phyloP scores from a whole-genome alignment of 2,888 invertebrate genomes.

The Zele albiditarsus region DNA sequence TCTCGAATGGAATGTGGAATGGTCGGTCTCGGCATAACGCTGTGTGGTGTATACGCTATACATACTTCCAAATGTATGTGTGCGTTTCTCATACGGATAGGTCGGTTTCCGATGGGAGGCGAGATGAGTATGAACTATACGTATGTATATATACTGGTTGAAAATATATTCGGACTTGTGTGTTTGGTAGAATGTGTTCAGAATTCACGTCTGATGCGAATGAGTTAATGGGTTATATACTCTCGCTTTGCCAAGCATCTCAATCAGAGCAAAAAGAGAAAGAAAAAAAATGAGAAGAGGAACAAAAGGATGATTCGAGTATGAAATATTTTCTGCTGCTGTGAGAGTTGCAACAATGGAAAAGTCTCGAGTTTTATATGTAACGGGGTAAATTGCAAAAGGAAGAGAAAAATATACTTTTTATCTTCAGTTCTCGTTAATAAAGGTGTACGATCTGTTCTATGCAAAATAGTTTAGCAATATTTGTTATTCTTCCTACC shows the following conservation, averaged over 20 bases:
- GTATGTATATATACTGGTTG: conserved; percentile 9
- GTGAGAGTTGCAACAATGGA: not conserved
- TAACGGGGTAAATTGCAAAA: not conserved
- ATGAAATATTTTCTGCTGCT: not conserved
- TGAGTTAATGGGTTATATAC: not conserved
- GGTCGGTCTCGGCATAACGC: conserved; percentile 57
- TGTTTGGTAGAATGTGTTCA: not conserved
- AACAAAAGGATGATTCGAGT: not conserved
- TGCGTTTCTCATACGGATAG: conserved; percentile 29
- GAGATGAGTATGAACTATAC: not conserved
- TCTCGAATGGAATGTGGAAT: conserved; percentile 67
- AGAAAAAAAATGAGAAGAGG: not conserved
- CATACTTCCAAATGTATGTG: conserved; percentile 17
- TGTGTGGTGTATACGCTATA: conserved; percentile 24
- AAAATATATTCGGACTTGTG: not conserved
- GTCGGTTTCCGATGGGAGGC: not conserved
- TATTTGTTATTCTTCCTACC: not conserved
- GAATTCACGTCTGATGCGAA: not conserved
- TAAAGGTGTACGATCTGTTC: not conserved
- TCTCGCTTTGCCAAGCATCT: not conserved
- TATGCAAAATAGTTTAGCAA: not conserved
- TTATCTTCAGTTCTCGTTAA: not conserved
- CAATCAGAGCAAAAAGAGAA: not conserved
- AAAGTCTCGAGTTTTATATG: not conserved
- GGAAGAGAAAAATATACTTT: not conserved